These are phyloP conservation scores for Drosophila buzzatii DNA, from an alignment of 2,888 invertebrate genomes.

Conservation along the genomic window DNA sequence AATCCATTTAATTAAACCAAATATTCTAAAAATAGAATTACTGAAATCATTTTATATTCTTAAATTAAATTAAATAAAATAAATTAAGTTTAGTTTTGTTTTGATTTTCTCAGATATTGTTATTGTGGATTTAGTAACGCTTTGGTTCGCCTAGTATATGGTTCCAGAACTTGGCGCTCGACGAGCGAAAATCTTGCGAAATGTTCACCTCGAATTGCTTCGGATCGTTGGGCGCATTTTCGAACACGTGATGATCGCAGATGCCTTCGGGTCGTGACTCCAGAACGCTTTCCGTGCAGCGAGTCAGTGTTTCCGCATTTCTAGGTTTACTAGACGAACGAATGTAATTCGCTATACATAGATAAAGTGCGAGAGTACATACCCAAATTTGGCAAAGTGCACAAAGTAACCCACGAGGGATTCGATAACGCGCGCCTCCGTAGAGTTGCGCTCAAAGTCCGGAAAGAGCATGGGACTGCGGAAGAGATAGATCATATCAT, in stretches of 20 bases:
- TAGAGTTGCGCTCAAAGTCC: conserved; percentile 78
- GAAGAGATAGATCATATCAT: conserved; percentile 86
- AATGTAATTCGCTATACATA: neutral
- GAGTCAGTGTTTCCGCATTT: conserved; percentile 33
- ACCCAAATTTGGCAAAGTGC: conserved; percentile 86
- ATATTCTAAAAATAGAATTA: neutral
- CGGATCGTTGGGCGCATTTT: conserved; percentile 49
- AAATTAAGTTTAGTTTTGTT: neutral
- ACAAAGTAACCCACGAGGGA: conserved; percentile 85
- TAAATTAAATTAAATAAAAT: neutral
- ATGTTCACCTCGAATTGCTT: conserved; percentile 54
- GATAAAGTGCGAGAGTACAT: conserved; percentile 39
- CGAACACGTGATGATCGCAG: conserved; percentile 83
- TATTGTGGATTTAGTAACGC: neutral
- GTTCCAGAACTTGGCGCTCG: conserved; percentile 78
- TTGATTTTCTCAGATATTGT: neutral
- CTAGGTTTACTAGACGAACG: conserved; percentile 63
- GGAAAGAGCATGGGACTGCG: conserved; percentile 85
- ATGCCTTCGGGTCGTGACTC: conserved; percentile 61
- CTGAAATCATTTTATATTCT: neutral
- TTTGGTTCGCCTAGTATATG: conserved; percentile 51
- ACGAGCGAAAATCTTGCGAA: conserved; percentile 65
- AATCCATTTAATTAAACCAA: neutral
- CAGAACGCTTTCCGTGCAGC: conserved; percentile 52
- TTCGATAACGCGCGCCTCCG: conserved; percentile 83